Conservation (phyloP, 2,797 vertebrate genomes). For the Pygocentrus nattereri region DNA sequence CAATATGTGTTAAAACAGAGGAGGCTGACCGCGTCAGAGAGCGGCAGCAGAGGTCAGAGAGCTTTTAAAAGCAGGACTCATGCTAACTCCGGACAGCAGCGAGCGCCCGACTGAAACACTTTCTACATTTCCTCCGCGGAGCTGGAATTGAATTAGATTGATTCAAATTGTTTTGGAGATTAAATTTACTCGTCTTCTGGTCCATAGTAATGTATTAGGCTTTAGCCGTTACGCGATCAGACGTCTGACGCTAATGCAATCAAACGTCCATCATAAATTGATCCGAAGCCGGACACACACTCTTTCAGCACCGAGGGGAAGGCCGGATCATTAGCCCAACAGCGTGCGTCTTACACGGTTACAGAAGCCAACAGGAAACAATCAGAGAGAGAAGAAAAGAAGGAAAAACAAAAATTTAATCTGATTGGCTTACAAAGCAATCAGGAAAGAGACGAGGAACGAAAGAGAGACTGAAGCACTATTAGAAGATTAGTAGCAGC, state of each 20-base stretch:
- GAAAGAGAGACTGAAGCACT: background rate
- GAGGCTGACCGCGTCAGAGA: background rate
- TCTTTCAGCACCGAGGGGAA: background rate
- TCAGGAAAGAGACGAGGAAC: background rate
- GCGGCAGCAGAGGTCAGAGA: background rate
- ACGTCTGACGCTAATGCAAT: conserved; percentile 55
- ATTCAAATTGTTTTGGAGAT: conserved; percentile 50
- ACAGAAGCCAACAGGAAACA: conserved; percentile 13
- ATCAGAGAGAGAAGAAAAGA: background rate
- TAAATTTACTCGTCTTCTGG: conserved; percentile 46
- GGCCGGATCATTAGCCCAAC: background rate
- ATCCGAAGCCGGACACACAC: conserved; percentile 21
- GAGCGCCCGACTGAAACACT: conserved; percentile 12
- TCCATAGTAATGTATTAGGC: conserved; percentile 52
- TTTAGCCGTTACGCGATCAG: conserved; percentile 43
- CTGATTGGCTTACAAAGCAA: background rate
- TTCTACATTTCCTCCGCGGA: conserved; percentile 45
- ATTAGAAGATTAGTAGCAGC: too few species aligned
- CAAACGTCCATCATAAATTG: conserved; percentile 52
- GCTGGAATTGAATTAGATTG: conserved; percentile 43
- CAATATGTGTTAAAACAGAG: conserved; percentile 33
- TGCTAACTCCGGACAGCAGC: conserved; percentile 3
- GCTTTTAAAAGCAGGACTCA: conserved; percentile 20
- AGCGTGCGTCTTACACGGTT: background rate
- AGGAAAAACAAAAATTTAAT: background rate